phyloP scores from a whole-genome alignment of 2,113 vertebrate genomes.

The Puma concolor region DNA sequence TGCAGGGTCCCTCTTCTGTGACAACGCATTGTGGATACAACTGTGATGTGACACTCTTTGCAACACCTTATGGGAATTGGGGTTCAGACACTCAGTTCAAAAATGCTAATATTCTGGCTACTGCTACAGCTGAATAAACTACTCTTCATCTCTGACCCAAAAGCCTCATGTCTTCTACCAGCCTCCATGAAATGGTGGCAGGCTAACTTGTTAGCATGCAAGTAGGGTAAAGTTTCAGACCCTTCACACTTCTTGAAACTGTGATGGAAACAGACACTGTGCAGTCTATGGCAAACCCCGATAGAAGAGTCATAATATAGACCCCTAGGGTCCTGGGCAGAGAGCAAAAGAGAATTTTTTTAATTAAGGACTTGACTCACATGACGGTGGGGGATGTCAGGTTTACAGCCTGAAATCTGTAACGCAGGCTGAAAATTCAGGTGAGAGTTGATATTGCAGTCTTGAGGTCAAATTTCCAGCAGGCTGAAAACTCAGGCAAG shows the following conservation, averaged over 20 bases:
- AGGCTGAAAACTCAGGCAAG: not conserved
- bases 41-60: not conserved
- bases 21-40: not conserved
- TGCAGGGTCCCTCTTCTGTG: not conserved
- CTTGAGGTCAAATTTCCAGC: not conserved
- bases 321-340: not conserved
- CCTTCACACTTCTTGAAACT: not conserved
- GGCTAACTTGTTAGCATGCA: not conserved
- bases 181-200: not conserved
- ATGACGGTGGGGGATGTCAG: not conserved
- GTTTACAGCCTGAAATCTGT: not conserved
- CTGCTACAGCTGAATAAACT: not conserved
- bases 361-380: not conserved
- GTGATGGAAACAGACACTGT: not conserved
- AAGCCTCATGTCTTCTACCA: not conserved
- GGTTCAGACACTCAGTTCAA: not conserved
- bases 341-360: not conserved
- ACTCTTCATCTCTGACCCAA: not conserved
- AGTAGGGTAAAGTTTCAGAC: not conserved
- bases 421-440: not conserved
- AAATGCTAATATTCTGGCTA: not conserved
- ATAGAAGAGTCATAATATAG: not conserved
- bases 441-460: not conserved
- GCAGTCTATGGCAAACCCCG: not conserved
- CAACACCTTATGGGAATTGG: not conserved